Base-by-base conservation (phyloP, 2,888 invertebrate genomes). In the Callyntrura sp. region DNA sequence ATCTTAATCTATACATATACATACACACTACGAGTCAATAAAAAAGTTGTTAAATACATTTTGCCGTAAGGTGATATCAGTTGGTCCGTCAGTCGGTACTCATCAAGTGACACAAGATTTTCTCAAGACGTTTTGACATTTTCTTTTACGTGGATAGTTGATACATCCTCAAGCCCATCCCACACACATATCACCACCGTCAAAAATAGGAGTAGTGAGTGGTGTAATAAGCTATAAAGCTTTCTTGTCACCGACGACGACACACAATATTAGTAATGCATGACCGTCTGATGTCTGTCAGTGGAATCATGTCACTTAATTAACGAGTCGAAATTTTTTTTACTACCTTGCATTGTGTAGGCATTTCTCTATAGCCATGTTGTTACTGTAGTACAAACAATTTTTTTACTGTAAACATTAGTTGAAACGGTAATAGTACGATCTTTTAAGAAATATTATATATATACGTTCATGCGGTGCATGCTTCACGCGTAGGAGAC, bases 271-370 rank as follows among this genome's bases (percentile, higher is more conserved):
- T n/a, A n/a, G 45, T 73, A 45, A 68, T 55, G 28, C 20, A 57
- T 57, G 57, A 57, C 5, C 14, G 57, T 57, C 45, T 73, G 45
- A 1, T 43, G 55, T 55, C 85, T 85, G 85, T 85, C 85, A 76
- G 25, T 73, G 78, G 73, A 85, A 76, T 78, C 45, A 85, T 85
- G 85, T 78, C 78, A 85, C 76, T 85, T 85, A 85, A 85, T 85
- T 85, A 85, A 85, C 76, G 48, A 85, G 78, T 76, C 62, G 78
- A 65, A 85, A 85, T 48, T 45, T 76, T 62, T 48, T 55, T 73
- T 28, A 25, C 23, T 17, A 17, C 45, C 43, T 23, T 45, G 48
- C 12, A 23, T 28, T 11, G 62, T 35, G 45, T 79, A 20, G 11
- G 20, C 23, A 12, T n/a, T n/a, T n/a, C n/a, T n/a, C n/a, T n/a